A percentile compares a stretch with the other conserved stretches of the same genome.
These are phyloP conservation scores for Anabacerthia variegaticeps DNA, from an alignment of 2,797 vertebrate species.

Conservation along the genomic window DNA sequence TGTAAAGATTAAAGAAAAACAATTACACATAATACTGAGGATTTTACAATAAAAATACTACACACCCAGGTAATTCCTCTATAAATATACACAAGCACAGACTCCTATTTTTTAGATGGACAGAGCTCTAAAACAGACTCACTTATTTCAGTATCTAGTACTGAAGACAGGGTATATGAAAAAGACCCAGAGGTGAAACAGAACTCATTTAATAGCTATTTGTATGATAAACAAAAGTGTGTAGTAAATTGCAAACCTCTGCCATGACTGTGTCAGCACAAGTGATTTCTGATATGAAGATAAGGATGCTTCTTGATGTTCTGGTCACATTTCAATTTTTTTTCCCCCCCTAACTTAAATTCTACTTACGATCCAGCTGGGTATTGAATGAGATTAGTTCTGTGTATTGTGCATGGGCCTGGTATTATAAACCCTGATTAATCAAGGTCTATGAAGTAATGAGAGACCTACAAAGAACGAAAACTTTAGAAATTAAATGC, in stretches of 20 bases:
- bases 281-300: neutral
- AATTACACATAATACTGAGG: neutral
- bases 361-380: neutral
- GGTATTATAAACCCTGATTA: neutral
- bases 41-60: neutral
- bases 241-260: neutral
- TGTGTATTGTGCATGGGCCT: neutral
- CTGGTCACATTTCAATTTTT: neutral
- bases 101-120: neutral
- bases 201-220: neutral
- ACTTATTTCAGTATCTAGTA: neutral
- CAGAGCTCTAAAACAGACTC: neutral
- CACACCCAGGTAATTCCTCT: neutral
- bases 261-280: neutral
- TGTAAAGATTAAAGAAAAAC: neutral
- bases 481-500: neutral
- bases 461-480: neutral
- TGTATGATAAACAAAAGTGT: neutral
- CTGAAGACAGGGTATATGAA: neutral
- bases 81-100: neutral
- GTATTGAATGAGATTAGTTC: neutral
- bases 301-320: neutral
- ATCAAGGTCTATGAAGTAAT: neutral
- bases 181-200: neutral
- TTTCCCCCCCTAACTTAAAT: neutral